phyloP scores from a whole-genome alignment of 2,113 vertebrate species.

The Cariama cristata region DNA sequence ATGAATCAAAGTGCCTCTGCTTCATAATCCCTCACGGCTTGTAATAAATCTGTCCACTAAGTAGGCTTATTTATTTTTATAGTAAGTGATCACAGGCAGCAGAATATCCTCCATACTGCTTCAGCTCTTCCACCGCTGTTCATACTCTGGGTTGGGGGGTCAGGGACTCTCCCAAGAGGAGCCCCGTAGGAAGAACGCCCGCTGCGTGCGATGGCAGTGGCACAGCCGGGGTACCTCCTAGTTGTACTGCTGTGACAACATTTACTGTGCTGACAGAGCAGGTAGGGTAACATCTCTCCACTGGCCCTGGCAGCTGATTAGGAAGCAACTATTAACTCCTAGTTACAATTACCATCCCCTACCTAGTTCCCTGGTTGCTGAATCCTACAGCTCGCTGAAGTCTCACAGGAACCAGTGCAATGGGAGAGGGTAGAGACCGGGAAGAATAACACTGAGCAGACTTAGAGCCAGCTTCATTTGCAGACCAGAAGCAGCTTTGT shows the following conservation, averaged over 20 bases:
- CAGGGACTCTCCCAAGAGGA: not conserved
- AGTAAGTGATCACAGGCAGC: not conserved
- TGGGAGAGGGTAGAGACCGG: not conserved
- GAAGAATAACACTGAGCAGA: not conserved
- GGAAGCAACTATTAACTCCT: not conserved
- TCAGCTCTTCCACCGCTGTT: not conserved
- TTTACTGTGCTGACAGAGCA: not conserved
- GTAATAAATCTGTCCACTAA: constrained; percentile 35
- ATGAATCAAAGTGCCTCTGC: constrained; percentile 30
- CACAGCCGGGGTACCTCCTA: not conserved
- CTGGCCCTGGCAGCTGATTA: rapidly evolving
- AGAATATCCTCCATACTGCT: not conserved
- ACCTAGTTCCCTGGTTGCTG: not conserved
- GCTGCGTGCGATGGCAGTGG: rapidly evolving
- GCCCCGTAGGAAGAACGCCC: rapidly evolving
- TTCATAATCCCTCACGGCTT: not conserved
- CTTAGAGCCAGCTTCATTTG: not conserved
- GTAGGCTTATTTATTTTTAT: constrained; percentile 32
- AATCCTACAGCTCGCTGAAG: not conserved
- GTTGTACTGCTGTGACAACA: not conserved
- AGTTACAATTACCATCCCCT: not conserved
- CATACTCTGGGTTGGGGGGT: rapidly evolving
- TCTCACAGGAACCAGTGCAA: not conserved
- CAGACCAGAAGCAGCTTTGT: not conserved
- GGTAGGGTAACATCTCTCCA: not conserved